These are phyloP conservation scores for Ciconia boyciana DNA, from an alignment of 2,113 vertebrate species.

Conservation along the genomic window DNA sequence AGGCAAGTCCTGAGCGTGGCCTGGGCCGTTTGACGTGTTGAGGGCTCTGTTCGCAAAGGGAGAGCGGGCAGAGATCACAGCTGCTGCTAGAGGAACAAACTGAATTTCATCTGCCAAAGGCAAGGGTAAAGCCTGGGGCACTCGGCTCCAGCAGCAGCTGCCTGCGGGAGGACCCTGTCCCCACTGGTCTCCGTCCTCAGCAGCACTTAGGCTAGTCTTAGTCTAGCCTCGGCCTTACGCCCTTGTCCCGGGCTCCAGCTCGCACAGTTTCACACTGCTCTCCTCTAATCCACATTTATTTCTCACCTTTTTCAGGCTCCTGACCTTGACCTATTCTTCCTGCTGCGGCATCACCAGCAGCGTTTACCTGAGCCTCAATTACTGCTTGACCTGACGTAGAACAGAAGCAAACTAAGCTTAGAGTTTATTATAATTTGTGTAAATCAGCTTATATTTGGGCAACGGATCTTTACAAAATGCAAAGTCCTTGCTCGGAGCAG, in stretches of 20 bases:
- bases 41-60: background rate
- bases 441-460: background rate
- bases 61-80: background rate
- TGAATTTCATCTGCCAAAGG: background rate
- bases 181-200: background rate
- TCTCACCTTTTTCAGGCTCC: background rate
- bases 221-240: background rate
- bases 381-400: background rate
- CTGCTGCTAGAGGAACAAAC: background rate
- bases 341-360: background rate
- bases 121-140: background rate
- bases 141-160: background rate
- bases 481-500: background rate
- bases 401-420: background rate
- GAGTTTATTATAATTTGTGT: background rate
- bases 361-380: background rate
- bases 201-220: background rate
- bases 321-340: background rate
- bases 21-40: accelerated
- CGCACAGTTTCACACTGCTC: background rate
- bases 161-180: background rate
- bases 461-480: background rate
- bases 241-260: background rate
- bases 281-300: background rate
- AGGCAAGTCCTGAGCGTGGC: background rate